These are phyloP conservation scores for Macrotis lagotis DNA, from an alignment of 2,113 vertebrate species.

Conservation along the genomic window DNA sequence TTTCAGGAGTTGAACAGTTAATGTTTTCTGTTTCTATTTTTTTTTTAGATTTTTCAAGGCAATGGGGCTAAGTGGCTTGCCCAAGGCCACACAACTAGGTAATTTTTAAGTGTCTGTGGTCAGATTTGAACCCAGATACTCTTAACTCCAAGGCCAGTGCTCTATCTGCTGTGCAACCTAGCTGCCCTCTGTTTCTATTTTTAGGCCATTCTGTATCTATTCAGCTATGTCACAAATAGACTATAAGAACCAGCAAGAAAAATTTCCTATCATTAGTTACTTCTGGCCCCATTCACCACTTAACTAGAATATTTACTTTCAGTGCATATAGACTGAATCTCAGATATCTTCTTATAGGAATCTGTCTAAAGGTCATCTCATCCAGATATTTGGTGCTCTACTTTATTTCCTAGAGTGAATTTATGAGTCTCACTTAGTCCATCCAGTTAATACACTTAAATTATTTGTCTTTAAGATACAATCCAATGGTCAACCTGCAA, in stretches of 20 bases:
- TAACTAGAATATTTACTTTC: background rate
- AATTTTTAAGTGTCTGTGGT: no score
- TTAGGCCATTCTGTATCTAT: background rate
- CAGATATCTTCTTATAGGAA: background rate
- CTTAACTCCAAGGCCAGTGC: no score
- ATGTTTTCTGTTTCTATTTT: no score
- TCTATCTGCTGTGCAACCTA: no score
- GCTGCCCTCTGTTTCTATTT: no score
- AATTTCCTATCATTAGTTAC: background rate
- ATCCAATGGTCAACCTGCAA: no score
- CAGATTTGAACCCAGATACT: background rate
- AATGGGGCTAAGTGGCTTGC: background rate
- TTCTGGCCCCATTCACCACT: background rate
- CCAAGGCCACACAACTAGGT: no score
- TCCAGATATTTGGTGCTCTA: background rate
- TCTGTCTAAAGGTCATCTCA: background rate
- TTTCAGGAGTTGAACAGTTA: no score
- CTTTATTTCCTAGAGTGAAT: background rate
- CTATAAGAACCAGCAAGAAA: background rate
- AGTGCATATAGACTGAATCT: background rate
- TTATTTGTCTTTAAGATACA: no score
- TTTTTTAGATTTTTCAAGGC: no score
- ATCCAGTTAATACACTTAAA: no score
- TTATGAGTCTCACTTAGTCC: background rate
- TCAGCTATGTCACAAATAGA: background rate